Base-by-base conservation (phyloP, 37 sponge, comb jelly and placozoan species). In the Hexactinellida sp. region DNA sequence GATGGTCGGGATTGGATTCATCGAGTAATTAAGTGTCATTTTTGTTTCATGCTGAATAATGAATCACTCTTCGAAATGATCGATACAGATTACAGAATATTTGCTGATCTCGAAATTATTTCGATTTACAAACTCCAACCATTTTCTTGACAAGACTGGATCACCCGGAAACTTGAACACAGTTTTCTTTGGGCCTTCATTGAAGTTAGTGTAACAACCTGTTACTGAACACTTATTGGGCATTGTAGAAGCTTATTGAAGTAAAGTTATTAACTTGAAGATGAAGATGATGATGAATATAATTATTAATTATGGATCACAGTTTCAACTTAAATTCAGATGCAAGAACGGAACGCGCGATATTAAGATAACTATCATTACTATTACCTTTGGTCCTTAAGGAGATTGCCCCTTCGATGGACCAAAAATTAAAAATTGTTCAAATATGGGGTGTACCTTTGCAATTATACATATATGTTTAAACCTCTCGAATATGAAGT, bases 71-170 rank as follows among this genome's bases (percentile, higher is more conserved):
- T 63, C 76, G 76, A 63, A 63, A 28, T 63, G 76, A n/a, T 63
- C 76, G 76, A 63, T 63, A n/a, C 76, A 63, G 21, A 63, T 63
- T 10, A 63, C 76, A 7, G 76, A 63, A 63, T 63, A 63, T 63
- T 63, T 63, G 13, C 3, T 63, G 21, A 63, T 63, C 76, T 63
- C 76, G 76, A 25, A 63, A 63, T 63, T n/a, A 25, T 21, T 63
- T 63, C 76, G 76, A 63, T 63, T 63, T n/a, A 63, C 21, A 28
- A 63, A 63, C 76, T 63, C 52, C 76, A 63, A 63, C 76, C 76
- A 63, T 32, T 23, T 63, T 63, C 13, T 10, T 7, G 76, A 63
- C 76, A 63, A 63, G 30, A 1, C 76, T 63, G 76, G 76, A 63
- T 63, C 76, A 63, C 76, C 47, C 30, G 76, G 76, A 23, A 63